A percentile compares a stretch with the other conserved stretches of the same genome.
Conservation (phyloP, 1,140 invertebrate species). For the Propsilocerus akamusi region DNA sequence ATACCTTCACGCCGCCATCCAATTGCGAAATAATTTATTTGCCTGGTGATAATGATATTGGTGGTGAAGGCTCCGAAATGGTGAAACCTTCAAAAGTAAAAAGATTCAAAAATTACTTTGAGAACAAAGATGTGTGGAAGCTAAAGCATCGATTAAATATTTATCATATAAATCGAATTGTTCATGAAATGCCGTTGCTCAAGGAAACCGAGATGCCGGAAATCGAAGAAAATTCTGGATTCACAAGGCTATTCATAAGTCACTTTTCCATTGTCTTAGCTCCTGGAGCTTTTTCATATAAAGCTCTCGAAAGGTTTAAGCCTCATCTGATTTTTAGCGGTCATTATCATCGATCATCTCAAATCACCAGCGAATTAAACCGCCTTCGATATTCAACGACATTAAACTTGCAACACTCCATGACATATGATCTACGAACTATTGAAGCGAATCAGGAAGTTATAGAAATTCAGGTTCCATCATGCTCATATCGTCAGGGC, state of each 20-base stretch:
- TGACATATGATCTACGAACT: conserved; percentile 20
- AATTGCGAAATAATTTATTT: conserved; percentile 53
- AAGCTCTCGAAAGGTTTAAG: conserved; percentile 43
- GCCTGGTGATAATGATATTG: conserved; percentile 90
- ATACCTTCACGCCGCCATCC: conserved; percentile 44
- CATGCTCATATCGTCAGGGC: conserved; percentile 90
- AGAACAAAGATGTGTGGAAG: conserved; percentile 39
- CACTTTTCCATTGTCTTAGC: conserved; percentile 45
- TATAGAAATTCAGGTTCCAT: conserved; percentile 77
- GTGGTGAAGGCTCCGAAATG: conserved; percentile 64
- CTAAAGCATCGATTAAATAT: conserved; percentile 32
- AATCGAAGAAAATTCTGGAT: conserved; percentile 33
- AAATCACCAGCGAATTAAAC: conserved; percentile 10
- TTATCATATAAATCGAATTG: conserved; percentile 52
- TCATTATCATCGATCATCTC: conserved; percentile 52
- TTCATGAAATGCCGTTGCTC: conserved; percentile 27
- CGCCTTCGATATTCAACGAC: conserved; percentile 16
- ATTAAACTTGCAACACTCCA: conserved; percentile 12
- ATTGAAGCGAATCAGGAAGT: conserved; percentile 28
- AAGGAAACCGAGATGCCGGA: conserved; percentile 30
- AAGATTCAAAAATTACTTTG: conserved; percentile 61
- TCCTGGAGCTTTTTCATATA: conserved; percentile 29
- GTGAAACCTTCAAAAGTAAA: conserved; percentile 50
- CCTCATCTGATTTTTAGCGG: conserved; percentile 71
- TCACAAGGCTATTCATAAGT: conserved; percentile 44